A percentile compares a stretch with the other conserved stretches of the same genome.
Conservation (phyloP, 37 sponge, comb jelly and placozoan genomes). For the Spongilla lacustris region DNA sequence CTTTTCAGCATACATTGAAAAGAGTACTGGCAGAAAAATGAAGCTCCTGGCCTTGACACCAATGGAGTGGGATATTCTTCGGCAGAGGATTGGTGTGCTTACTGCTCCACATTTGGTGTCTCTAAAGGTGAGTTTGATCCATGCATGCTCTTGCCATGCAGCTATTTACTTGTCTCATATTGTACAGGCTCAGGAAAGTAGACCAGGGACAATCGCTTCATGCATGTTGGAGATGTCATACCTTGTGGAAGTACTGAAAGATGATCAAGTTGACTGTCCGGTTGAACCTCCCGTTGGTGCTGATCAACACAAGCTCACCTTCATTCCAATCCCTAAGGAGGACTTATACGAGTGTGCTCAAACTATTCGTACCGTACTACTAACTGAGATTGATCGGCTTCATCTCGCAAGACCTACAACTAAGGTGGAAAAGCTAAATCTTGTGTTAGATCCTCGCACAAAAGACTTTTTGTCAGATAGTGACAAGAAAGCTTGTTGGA, state of each 20-base stretch:
- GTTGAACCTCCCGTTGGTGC: not conserved
- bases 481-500: constrained; percentile 1
- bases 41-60: no score
- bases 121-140: no score
- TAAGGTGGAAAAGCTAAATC: not conserved
- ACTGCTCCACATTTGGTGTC: no score
- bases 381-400: not conserved
- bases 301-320: no score
- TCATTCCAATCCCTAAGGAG: not conserved
- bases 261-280: not conserved
- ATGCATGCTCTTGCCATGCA: no score
- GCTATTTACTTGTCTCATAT: no score
- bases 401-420: not conserved
- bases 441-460: not conserved
- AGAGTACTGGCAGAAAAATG: no score
- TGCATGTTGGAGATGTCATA: not conserved
- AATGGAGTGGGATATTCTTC: no score
- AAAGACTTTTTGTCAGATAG: not conserved
- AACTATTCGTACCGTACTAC: not conserved
- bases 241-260: not conserved
- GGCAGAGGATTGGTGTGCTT: no score
- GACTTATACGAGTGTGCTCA: not conserved
- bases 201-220: no score
- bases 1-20: not conserved
- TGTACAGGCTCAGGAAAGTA: no score